Conservation (phyloP, 2,888 invertebrate genomes). For the Drosophila prolongata region DNA sequence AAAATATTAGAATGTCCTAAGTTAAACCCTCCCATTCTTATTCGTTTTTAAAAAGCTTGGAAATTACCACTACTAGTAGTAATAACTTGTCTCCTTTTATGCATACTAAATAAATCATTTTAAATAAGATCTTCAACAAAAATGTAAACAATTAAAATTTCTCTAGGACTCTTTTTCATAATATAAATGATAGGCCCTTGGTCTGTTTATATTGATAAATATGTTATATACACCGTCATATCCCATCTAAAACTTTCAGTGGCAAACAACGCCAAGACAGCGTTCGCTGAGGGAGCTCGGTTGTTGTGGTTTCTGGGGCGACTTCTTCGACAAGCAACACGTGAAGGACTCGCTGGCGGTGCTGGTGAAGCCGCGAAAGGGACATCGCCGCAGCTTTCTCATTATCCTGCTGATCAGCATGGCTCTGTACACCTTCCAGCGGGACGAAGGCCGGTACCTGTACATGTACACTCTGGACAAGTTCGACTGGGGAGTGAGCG, state of each 20-base stretch:
- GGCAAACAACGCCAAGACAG: conserved; percentile 89
- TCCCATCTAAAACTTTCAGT: conserved; percentile 74
- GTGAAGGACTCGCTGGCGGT: conserved; percentile 87
- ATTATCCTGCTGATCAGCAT: conserved; percentile 90
- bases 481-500: conserved; percentile 89
- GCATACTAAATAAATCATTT: too few species aligned
- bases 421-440: conserved; percentile 92
- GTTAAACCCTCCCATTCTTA: too few species aligned
- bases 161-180: too few species aligned
- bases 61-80: too few species aligned
- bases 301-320: conserved; percentile 86
- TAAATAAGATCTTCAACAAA: too few species aligned
- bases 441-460: conserved; percentile 91
- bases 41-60: too few species aligned
- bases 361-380: conserved; percentile 86
- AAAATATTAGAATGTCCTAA: too few species aligned
- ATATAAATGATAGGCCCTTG: too few species aligned
- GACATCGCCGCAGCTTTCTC: conserved; percentile 87
- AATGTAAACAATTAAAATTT: too few species aligned
- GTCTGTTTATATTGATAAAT: too few species aligned
- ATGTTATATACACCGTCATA: too few species aligned
- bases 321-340: conserved; percentile 90
- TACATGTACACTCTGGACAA: conserved; percentile 90
- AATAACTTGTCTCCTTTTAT: too few species aligned
- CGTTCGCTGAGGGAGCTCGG: conserved; percentile 86